phyloP scores from a whole-genome alignment of 2,113 vertebrate genomes.

The Piprites chloris region DNA sequence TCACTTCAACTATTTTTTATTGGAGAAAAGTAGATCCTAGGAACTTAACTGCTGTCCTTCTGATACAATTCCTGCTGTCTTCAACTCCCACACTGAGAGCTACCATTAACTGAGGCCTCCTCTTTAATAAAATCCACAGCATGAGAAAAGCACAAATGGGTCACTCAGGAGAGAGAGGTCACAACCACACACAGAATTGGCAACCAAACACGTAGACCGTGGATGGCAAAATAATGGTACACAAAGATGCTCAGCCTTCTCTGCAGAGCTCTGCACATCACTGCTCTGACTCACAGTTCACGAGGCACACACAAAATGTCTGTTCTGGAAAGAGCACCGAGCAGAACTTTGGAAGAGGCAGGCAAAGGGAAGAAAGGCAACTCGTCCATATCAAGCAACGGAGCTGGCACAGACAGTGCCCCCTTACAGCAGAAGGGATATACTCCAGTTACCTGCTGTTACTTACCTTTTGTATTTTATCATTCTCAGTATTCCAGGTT shows the following conservation, averaged over 20 bases:
- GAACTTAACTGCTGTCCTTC: neutral
- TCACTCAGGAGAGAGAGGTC: neutral
- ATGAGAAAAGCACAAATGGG: neutral
- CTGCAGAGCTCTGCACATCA: neutral
- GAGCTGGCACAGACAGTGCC: neutral
- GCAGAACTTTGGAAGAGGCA: neutral
- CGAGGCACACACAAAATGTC: neutral
- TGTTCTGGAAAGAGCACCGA: neutral
- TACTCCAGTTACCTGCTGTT: neutral
- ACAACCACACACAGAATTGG: neutral
- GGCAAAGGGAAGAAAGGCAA: neutral
- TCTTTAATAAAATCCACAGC: neutral
- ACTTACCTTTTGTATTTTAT: neutral
- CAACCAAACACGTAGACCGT: accelerated
- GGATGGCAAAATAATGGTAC: accelerated
- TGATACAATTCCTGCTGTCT: neutral
- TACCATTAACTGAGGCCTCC: neutral
- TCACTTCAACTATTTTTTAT: neutral
- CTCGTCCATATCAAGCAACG: neutral
- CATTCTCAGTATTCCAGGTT: neutral
- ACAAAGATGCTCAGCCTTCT: neutral
- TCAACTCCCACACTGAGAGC: neutral
- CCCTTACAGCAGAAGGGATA: neutral
- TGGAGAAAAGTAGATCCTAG: neutral
- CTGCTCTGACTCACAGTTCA: accelerated